A percentile compares a stretch with the other conserved stretches of the same genome.
phyloP scores from a whole-genome alignment of 2,797 vertebrate species.

The Liasis olivaceus region DNA sequence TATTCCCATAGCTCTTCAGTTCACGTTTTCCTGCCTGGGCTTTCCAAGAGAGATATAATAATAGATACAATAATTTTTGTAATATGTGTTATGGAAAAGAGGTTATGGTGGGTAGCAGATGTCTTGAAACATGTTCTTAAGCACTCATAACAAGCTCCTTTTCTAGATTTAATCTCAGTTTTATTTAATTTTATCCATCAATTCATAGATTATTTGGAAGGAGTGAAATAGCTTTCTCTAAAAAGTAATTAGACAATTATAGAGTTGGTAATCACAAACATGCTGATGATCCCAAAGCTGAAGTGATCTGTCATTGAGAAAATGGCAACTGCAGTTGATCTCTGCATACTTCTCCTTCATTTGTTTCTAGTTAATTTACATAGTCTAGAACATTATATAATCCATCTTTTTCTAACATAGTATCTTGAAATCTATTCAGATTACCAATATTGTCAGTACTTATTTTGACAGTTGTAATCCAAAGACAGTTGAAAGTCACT shows the following conservation, averaged over 20 bases:
- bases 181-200: neutral
- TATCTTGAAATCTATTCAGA: neutral
- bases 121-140: neutral
- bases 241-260: neutral
- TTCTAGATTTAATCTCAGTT: neutral
- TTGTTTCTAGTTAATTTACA: neutral
- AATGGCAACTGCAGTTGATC: neutral
- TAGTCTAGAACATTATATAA: neutral
- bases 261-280: neutral
- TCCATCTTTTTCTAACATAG: neutral
- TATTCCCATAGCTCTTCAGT: neutral
- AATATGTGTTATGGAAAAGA: neutral
- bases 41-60: neutral
- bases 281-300: neutral
- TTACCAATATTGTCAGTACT: neutral
- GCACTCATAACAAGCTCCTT: neutral
- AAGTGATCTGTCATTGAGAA: neutral
- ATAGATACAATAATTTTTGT: neutral
- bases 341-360: neutral
- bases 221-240: neutral
- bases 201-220: neutral
- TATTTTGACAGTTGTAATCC: neutral
- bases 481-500: neutral
- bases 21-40: neutral
- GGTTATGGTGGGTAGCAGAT: neutral